phyloP scores from a whole-genome alignment of 2,113 vertebrate species.

The Triplophysa tibetana region DNA sequence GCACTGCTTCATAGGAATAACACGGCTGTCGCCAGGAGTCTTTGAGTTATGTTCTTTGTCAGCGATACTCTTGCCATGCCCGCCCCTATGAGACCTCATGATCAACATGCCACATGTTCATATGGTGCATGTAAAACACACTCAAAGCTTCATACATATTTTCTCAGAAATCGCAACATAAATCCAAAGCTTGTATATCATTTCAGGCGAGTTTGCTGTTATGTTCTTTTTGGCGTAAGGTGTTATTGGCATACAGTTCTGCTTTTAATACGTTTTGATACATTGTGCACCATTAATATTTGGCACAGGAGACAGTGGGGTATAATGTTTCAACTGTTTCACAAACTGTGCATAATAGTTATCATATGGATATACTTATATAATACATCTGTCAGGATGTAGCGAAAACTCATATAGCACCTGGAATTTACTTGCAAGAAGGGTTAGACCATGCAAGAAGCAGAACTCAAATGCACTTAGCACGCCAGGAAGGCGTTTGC shows the following conservation, averaged over 20 bases:
- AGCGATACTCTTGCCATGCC: conserved; percentile 9
- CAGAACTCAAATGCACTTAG: conserved; percentile 8
- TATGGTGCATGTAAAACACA: background rate
- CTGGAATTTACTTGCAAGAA: too few relatives aligned
- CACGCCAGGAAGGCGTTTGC: background rate
- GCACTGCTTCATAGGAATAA: conserved; percentile 1
- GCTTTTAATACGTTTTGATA: too few relatives aligned
- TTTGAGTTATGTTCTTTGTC: conserved; percentile 40
- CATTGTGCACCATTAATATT: too few relatives aligned
- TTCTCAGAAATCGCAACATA: too few relatives aligned
- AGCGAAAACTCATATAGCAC: too few relatives aligned
- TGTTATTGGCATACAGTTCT: background rate
- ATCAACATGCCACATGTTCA: conserved; percentile 45
- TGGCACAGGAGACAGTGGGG: background rate
- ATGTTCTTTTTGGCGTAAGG: background rate
- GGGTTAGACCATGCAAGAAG: background rate
- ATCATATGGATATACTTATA: too few relatives aligned
- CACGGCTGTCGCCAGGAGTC: conserved; percentile 24
- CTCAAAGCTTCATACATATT: background rate
- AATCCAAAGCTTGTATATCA: background rate
- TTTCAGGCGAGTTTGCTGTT: background rate
- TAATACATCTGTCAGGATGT: too few relatives aligned
- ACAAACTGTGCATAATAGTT: background rate
- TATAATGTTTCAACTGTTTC: too few relatives aligned
- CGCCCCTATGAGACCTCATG: conserved; percentile 14